These are phyloP conservation scores for Catharus fuscescens DNA, from an alignment of 2,113 vertebrate species.

Conservation along the genomic window DNA sequence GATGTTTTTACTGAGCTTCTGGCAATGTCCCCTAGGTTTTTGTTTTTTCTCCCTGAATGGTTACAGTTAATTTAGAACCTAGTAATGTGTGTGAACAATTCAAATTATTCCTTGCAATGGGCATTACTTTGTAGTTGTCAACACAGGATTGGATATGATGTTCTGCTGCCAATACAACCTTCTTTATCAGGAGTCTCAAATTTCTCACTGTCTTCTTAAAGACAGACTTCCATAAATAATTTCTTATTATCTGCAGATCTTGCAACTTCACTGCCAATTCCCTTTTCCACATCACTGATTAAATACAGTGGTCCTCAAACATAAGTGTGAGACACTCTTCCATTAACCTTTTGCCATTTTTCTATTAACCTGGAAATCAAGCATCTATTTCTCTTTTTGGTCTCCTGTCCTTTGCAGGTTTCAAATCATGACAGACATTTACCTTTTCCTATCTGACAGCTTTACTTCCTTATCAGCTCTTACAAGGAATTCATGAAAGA, in stretches of 20 bases:
- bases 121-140: neutral
- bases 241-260: conserved; percentile 14
- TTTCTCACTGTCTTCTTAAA: neutral
- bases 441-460: neutral
- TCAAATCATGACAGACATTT: conserved; percentile 21
- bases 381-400: conserved; percentile 3
- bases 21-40: conserved; percentile 10
- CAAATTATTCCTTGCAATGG: conserved; percentile 2
- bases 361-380: conserved; percentile 33
- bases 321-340: neutral
- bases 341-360: conserved; percentile 51
- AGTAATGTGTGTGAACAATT: conserved; percentile 7
- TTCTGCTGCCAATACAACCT: neutral
- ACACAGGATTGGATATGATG: neutral
- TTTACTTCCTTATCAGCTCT: neutral
- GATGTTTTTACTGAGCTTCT: conserved; percentile 61
- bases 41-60: conserved; percentile 39
- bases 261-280: neutral
- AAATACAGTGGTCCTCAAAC: neutral
- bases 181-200: neutral
- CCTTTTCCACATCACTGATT: neutral
- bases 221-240: neutral
- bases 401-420: neutral
- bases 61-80: conserved; percentile 51
- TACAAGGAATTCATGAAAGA: conserved; percentile 16